A percentile compares a stretch with the other conserved stretches of the same genome.
These are phyloP conservation scores for Pseudochirops corinnae DNA, from an alignment of 2,797 vertebrate genomes.

Conservation along the genomic window DNA sequence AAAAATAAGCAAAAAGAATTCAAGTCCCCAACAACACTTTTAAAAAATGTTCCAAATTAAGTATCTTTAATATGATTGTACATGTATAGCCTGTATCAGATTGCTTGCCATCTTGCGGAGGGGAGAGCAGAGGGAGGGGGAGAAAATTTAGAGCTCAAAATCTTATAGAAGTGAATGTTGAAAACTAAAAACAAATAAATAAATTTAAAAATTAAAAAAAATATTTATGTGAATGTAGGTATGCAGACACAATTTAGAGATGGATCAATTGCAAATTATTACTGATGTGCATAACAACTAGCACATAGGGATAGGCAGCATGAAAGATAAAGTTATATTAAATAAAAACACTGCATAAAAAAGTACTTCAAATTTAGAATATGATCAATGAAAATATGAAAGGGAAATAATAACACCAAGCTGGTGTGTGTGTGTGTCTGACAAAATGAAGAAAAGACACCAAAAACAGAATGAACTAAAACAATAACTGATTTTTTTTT, in stretches of 20 bases:
- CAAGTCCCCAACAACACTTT: background rate
- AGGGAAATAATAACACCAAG: background rate
- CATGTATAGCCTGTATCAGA: no score
- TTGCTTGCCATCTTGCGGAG: no score
- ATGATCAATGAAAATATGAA: background rate
- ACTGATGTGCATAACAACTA: background rate
- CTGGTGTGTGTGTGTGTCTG: no score
- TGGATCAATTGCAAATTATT: background rate
- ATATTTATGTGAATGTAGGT: background rate
- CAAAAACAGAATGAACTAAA: background rate
- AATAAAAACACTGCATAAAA: background rate
- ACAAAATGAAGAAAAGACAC: background rate
- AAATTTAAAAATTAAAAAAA: conserved; percentile 25
- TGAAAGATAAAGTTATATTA: background rate
- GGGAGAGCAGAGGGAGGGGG: no score
- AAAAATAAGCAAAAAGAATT: background rate
- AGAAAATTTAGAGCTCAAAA: no score
- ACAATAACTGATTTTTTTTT: background rate
- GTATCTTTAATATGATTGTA: no score
- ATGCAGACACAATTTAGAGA: background rate
- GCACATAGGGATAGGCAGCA: background rate
- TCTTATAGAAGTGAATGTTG: no score
- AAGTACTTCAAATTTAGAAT: background rate
- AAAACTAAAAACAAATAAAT: no score
- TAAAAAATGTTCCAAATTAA: background rate